These are phyloP conservation scores for Camponotus pennsylvanicus DNA, from an alignment of 1,140 invertebrate genomes.

Conservation along the genomic window DNA sequence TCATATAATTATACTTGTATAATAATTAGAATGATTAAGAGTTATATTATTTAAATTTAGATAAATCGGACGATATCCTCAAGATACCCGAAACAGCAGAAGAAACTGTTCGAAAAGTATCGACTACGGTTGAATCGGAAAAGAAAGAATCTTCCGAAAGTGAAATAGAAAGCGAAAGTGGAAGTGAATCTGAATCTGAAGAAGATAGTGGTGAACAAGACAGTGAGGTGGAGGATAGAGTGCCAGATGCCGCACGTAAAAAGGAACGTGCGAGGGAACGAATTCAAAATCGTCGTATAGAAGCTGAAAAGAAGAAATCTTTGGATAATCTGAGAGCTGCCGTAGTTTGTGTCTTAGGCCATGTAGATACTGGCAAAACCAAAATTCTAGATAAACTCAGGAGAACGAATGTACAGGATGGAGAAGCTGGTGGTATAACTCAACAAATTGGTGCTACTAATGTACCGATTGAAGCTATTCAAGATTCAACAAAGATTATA, in stretches of 20 bases:
- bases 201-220: slow-evolving; percentile 85
- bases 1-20: background rate
- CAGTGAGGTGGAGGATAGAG: slow-evolving; percentile 86
- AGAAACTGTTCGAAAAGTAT: slow-evolving; percentile 13
- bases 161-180: slow-evolving; percentile 86
- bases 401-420: slow-evolving; percentile 98
- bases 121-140: slow-evolving; percentile 72
- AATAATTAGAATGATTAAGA: background rate
- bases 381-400: slow-evolving; percentile 99
- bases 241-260: slow-evolving; percentile 89
- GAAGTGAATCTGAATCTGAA: slow-evolving; percentile 86
- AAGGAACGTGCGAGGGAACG: slow-evolving; percentile 89
- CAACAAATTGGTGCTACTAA: slow-evolving; percentile 99
- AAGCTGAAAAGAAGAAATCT: slow-evolving; percentile 93
- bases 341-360: slow-evolving; percentile 99
- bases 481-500: slow-evolving; percentile 97
- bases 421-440: slow-evolving; percentile 99
- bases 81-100: slow-evolving; percentile 62
- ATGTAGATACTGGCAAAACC: slow-evolving; percentile 99
- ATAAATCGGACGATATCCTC: slow-evolving; percentile 81
- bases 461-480: slow-evolving; percentile 98
- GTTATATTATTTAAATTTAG: slow-evolving; percentile 60
- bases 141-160: slow-evolving; percentile 87
- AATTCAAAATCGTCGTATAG: slow-evolving; percentile 93
- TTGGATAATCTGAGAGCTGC: slow-evolving; percentile 95